phyloP scores from a whole-genome alignment of 2,113 vertebrate species.

The Montifringilla adamsi region DNA sequence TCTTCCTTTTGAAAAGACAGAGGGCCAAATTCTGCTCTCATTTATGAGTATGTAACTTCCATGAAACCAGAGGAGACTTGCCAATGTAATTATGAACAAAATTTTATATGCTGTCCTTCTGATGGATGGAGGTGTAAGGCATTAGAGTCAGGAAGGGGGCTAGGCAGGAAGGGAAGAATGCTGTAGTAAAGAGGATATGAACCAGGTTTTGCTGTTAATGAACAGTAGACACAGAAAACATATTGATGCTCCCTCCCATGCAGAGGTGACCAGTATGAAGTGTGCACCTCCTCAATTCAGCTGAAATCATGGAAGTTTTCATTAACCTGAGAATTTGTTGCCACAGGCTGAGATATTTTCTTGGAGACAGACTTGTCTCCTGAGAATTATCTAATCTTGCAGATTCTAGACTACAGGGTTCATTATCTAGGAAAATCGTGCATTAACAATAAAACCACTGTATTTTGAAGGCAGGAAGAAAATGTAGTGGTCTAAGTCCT shows the following conservation, averaged over 20 bases:
- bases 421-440: background rate
- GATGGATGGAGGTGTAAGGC: background rate
- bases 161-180: background rate
- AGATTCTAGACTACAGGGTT: background rate
- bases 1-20: constrained; percentile 64
- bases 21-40: constrained; percentile 18
- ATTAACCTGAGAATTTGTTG: background rate
- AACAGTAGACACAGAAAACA: constrained; percentile 5
- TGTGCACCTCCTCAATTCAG: background rate
- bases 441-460: background rate
- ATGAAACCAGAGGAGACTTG: background rate
- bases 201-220: constrained; percentile 16
- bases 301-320: constrained; percentile 6
- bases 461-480: background rate
- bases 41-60: background rate
- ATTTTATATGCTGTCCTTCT: background rate
- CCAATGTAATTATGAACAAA: background rate
- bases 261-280: background rate
- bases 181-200: constrained; percentile 1
- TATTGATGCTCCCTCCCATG: background rate
- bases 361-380: background rate
- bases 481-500: background rate
- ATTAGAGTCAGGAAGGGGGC: background rate
- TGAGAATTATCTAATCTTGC: background rate
- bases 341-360: background rate